Evolutionary conservation across 2,888 invertebrate species (phyloP), one percentile per base, ranked within the genome.

Genomic region (Drosophila quinaria): DNA sequence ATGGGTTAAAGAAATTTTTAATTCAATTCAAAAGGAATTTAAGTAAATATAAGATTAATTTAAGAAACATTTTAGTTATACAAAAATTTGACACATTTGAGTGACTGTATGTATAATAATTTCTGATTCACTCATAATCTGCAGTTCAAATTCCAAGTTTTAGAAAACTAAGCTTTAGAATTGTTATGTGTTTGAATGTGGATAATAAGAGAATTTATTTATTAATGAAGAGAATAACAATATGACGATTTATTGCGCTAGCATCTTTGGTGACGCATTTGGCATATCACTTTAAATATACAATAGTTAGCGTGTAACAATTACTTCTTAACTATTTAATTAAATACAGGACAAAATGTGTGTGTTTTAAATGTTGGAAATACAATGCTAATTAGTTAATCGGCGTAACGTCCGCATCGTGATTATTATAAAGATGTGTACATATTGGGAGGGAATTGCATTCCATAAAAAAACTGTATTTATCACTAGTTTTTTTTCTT

Each of bases 211-310:
- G 15, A 41, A 42, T 58, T 25, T 25, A 49, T 52, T n/a, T 9
- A 46, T n/a, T 10, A 55, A 51, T 15, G 31, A 47, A 54, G 33
- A 50, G 60, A 78, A 68, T 55, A 68, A 50, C 49, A 73, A 9
- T 41, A 62, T 51, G 41, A 55, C 9, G 69, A 79, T 77, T 77
- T 77, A 77, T 77, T 77, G 60, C 33, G 49, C 59, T 66, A 74
- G 65, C 65, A 62, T 74, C 42, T 60, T 79, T 65, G 52, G 66
- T 51, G 67, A 75, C 66, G 39, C 64, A 42, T 50, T 52, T 22
- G 41, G 54, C 51, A 39, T 70, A 80, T 72, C 66, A 69, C 66
- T 58, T 72, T 50, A 60, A 61, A 65, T 62, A 55, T 74, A 80
- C 60, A 64, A 52, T 68, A 56, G 39, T 47, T 66, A 66, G 47